phyloP scores from a whole-genome alignment of 2,888 invertebrate species.

The Cantharis nigra region DNA sequence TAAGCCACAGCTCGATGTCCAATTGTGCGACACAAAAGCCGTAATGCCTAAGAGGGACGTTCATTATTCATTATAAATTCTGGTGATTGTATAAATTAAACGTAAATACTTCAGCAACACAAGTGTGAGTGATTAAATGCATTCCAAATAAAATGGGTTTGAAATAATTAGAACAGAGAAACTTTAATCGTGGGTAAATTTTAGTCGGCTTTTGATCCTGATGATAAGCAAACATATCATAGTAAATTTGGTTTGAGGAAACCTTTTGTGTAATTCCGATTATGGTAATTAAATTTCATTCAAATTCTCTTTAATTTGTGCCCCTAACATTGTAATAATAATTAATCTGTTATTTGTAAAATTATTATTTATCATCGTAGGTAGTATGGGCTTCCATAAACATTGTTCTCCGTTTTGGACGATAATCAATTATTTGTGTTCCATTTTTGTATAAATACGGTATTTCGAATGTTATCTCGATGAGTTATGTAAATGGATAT shows the following conservation, averaged over 20 bases:
- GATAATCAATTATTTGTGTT: background rate
- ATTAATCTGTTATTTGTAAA: background rate
- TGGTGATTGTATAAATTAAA: background rate
- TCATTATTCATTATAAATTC: background rate
- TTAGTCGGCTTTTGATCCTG: background rate
- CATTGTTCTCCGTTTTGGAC: background rate
- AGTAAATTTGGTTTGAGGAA: background rate
- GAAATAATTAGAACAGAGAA: background rate
- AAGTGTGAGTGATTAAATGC: background rate
- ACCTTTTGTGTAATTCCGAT: conserved; percentile 2
- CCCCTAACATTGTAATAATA: background rate
- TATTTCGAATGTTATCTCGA: background rate
- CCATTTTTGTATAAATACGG: background rate
- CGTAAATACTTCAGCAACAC: background rate
- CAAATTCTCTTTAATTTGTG: background rate
- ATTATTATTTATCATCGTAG: background rate
- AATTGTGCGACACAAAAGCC: background rate
- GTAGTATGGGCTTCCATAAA: background rate
- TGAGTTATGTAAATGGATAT: background rate
- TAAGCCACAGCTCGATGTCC: background rate
- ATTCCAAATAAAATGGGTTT: background rate
- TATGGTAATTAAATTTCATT: background rate
- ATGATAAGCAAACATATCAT: background rate
- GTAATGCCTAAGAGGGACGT: background rate
- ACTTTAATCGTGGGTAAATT: background rate